phyloP scores from a whole-genome alignment of 2,113 vertebrate species.

The Pomatostomus ruficeps region DNA sequence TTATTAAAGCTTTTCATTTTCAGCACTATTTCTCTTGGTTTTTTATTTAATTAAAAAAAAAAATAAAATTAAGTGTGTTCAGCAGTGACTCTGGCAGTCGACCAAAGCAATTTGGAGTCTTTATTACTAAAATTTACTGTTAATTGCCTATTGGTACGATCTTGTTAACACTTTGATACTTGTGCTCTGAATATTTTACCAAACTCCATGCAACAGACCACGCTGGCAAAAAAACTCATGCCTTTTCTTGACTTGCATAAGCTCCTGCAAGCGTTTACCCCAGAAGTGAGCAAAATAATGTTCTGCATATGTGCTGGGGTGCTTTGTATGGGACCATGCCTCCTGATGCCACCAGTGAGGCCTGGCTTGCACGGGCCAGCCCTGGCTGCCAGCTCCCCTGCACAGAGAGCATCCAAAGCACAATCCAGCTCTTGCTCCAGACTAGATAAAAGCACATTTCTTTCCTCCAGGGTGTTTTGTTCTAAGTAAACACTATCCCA shows the following conservation, averaged over 20 bases:
- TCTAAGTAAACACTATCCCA: neutral
- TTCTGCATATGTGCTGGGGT: neutral
- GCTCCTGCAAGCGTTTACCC: neutral
- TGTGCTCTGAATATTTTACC: neutral
- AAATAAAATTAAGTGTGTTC: neutral
- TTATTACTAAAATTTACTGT: neutral
- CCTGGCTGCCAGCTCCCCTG: neutral
- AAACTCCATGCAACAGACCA: neutral
- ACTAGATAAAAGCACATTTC: neutral
- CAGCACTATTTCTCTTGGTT: neutral
- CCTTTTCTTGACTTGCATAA: neutral
- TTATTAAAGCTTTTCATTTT: neutral
- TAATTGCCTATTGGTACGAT: neutral
- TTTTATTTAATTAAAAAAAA: neutral
- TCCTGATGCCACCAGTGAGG: accelerated
- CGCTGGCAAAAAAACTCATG: neutral
- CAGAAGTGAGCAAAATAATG: neutral
- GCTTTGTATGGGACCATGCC: neutral
- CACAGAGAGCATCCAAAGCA: neutral
- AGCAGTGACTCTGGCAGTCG: neutral
- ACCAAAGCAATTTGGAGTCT: neutral
- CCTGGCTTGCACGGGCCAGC: neutral
- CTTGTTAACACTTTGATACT: neutral
- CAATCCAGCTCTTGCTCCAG: neutral
- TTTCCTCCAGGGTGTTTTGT: conserved; percentile 10